A percentile compares a stretch with the other conserved stretches of the same genome.
These are phyloP conservation scores for Varanus komodoensis DNA, from an alignment of 2,113 vertebrate species.

Conservation along the genomic window DNA sequence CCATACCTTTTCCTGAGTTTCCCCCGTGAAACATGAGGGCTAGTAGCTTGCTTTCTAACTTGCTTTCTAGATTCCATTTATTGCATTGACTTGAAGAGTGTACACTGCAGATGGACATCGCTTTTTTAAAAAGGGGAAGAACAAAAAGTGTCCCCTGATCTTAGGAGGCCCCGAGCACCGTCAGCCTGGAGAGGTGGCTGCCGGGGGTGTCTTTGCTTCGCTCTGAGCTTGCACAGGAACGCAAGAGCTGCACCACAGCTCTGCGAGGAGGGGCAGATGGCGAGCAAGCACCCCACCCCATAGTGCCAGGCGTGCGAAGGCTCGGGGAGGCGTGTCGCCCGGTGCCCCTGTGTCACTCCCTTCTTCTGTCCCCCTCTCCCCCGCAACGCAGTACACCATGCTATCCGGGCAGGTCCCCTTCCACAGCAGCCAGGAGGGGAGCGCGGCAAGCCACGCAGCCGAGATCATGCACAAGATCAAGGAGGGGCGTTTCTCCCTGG, in stretches of 20 bases:
- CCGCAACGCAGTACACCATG: constrained; percentile 87
- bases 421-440: constrained; percentile 85
- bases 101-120: too few species aligned
- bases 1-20: neutral
- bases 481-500: constrained; percentile 90
- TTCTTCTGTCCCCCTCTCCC: neutral
- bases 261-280: neutral
- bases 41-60: neutral
- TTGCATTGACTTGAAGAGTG: neutral
- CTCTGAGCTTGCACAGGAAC: neutral
- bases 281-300: neutral
- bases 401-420: constrained; percentile 93
- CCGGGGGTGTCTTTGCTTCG: too few species aligned
- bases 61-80: neutral
- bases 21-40: neutral
- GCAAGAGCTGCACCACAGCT: neutral
- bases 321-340: neutral
- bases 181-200: neutral
- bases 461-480: constrained; percentile 95
- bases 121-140: neutral
- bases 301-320: neutral
- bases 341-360: neutral
- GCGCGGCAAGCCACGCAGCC: constrained; percentile 85
- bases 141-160: neutral
- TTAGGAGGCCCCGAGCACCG: neutral